Evolutionary conservation across 2,797 vertebrate genomes (phyloP), one percentile per base, ranked within the genome.

Genomic region (Syndactyla subalaris): DNA sequence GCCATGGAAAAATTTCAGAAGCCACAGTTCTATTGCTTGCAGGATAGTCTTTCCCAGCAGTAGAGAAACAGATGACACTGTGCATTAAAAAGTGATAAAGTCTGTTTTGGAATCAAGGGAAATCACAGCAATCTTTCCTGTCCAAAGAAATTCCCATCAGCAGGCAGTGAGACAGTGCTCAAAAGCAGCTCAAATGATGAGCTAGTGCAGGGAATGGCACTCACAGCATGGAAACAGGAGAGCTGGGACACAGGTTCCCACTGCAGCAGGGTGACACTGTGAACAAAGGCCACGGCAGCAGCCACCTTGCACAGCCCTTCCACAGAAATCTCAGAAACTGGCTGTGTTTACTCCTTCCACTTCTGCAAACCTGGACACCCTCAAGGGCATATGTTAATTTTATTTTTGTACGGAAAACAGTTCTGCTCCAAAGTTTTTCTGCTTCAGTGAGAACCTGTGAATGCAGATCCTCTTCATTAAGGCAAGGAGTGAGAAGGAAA

Each of bases 141-240:
- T 71, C 57, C 66, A 75, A 77, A 86, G 61, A 14, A 57, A 90
- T 83, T 65, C 71, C 66, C 83, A 86, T 54, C 70, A 78, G 76
- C 45, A 66, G 77, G n/a, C 45, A 51, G 46, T 0, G 1, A 87
- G 76, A 85, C 29, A 16, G 26, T 24, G 77, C 74, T 78, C 74
- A 72, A 66, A 76, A 36, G 38, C 73, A 90, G 70, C n/a, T 76
- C 3, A 58, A 48, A 30, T 22, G 61, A 45, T 19, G 49, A 66
- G 46, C 29, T 32, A 23, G 71, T 1, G 4, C 38, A 51, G 48
- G 38, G 68, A 67, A 22, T 1, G 68, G 77, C 23, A 55, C 36
- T 66, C 43, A 7, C 41, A 57, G 73, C 62, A 32, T 0, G 8
- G 86, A 12, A 54, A 65, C n/a, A 4, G 21, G 13, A 49, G 62